phyloP scores from a whole-genome alignment of 1,140 invertebrate genomes.

The Halotydeus destructor region DNA sequence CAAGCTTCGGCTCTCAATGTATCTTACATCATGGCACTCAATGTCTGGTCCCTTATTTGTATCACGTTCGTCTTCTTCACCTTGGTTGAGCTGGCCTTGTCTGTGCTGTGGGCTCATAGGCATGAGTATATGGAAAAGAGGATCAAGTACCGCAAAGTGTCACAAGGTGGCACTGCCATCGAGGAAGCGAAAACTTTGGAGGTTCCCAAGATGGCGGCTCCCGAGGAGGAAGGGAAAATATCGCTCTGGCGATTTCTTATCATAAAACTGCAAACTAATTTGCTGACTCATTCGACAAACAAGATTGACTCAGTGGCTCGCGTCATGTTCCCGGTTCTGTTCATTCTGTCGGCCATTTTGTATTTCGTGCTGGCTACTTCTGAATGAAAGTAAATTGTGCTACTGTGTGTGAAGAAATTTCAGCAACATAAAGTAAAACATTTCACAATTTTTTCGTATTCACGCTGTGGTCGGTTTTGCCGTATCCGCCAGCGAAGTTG shows the following conservation, averaged over 20 bases:
- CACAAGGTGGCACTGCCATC: too few species aligned
- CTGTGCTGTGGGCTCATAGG: too few species aligned
- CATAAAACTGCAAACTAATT: conserved; percentile 2
- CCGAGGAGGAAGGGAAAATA: background rate
- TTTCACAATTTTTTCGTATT: too few species aligned
- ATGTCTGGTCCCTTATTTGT: conserved; percentile 66
- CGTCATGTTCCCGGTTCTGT: conserved; percentile 8
- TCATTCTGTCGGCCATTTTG: too few species aligned
- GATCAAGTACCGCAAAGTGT: background rate
- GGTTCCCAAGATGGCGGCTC: background rate
- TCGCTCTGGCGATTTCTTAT: background rate
- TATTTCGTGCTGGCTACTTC: too few species aligned
- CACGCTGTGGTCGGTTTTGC: too few species aligned
- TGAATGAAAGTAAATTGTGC: too few species aligned
- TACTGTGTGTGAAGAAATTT: too few species aligned
- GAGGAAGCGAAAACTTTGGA: background rate
- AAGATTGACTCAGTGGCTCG: conserved; percentile 9
- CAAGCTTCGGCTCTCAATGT: conserved; percentile 61
- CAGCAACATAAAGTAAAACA: too few species aligned
- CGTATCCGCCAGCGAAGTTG: too few species aligned
- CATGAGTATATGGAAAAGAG: background rate
- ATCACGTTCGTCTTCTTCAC: conserved; percentile 24
- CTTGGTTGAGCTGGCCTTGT: conserved; percentile 13
- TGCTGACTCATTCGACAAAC: conserved; percentile 9
- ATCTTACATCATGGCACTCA: conserved; percentile 65